These are phyloP conservation scores for Tringa solitaria DNA, from an alignment of 2,113 vertebrate genomes.

Conservation along the genomic window DNA sequence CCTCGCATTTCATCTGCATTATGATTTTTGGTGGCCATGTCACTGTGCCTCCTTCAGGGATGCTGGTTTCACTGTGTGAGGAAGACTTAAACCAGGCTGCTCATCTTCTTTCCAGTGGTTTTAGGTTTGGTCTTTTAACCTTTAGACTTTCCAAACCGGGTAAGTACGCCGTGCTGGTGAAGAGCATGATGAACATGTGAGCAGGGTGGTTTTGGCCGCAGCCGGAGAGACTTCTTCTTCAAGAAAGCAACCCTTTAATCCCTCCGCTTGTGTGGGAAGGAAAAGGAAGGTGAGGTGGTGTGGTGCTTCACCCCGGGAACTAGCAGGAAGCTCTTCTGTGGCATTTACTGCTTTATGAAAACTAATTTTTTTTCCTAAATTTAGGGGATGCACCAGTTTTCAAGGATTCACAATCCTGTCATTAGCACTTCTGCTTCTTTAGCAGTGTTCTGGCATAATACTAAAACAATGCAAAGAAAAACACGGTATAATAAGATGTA, in stretches of 20 bases:
- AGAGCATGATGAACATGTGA: constrained; percentile 18
- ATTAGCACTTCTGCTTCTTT: neutral
- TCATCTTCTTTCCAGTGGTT: neutral
- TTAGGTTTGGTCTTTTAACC: constrained; percentile 1
- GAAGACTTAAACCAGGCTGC: neutral
- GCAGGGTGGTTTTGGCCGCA: neutral
- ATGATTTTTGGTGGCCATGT: neutral
- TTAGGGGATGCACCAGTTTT: neutral
- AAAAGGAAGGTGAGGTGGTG: neutral
- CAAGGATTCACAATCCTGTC: neutral
- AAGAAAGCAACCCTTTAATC: constrained; percentile 16
- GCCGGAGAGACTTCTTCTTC: neutral
- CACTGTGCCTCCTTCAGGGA: neutral
- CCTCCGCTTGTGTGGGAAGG: neutral
- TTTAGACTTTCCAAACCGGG: neutral
- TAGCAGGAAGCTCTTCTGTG: neutral
- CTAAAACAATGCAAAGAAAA: neutral
- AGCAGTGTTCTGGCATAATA: neutral
- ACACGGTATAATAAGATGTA: neutral
- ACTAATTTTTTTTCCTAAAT: neutral
- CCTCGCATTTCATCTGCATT: neutral
- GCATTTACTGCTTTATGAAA: neutral
- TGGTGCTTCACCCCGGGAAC: neutral
- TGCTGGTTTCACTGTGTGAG: neutral
- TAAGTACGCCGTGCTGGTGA: neutral